Evolutionary conservation across 2,113 vertebrate genomes (phyloP).

Genomic region (Eulemur macaco): DNA sequence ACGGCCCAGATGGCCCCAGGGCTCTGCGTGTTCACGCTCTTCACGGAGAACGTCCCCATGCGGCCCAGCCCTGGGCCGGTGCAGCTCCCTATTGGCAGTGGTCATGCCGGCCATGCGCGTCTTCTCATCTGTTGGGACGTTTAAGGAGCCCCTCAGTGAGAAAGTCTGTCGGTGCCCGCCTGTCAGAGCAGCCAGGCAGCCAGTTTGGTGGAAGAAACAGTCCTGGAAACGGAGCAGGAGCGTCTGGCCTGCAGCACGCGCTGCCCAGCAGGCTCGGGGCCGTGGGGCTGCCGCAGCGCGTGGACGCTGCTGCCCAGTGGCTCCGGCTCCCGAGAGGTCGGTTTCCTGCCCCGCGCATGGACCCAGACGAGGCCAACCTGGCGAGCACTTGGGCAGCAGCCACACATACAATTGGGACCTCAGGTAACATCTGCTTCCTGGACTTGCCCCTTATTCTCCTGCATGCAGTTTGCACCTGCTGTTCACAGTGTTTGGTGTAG

Average conservation of each 20-base stretch:
- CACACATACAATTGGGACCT: background rate
- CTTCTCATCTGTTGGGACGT: too few species aligned
- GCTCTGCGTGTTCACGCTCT: background rate
- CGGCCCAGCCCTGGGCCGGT: background rate
- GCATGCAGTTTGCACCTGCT: background rate
- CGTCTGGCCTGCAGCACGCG: background rate
- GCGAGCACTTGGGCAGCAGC: background rate
- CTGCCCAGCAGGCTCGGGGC: too few species aligned
- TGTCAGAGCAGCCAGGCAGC: accelerated
- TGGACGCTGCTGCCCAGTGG: background rate
- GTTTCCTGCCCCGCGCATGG: background rate
- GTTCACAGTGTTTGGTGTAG: accelerated
- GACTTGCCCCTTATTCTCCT: background rate
- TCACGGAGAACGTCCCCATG: background rate
- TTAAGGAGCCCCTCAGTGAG: background rate
- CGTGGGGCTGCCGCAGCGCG: too few species aligned
- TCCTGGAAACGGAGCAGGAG: background rate
- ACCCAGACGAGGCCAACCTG: background rate
- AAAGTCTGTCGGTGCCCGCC: background rate
- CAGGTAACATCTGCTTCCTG: accelerated
- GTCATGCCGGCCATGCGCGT: accelerated
- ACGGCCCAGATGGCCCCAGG: accelerated
- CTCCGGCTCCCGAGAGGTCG: background rate
- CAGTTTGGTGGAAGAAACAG: background rate
- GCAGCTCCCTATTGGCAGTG: background rate